Base-by-base conservation (phyloP, 2,113 vertebrate genomes). In the Pterocles gutturalis region DNA sequence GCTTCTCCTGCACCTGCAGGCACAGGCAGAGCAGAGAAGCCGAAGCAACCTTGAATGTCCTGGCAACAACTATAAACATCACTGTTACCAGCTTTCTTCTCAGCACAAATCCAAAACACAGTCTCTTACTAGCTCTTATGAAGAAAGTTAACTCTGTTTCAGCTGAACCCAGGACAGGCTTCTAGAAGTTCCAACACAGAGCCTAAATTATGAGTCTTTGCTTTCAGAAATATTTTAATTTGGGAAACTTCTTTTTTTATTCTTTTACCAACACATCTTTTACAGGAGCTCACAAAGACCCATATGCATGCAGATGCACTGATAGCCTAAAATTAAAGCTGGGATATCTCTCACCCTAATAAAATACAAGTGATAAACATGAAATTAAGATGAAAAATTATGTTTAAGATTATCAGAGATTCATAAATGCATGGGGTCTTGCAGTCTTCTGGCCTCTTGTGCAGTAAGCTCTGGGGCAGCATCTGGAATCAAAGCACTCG, bases 401-500 rank as follows among this genome's bases (percentile, higher is more conserved):
- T 20, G 1, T 18, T 34, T 76, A 49, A 53, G 8, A 11, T 36
- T 48, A 82, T 22, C 8, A 36, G 18, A 13, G 45, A 34, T 80
- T 79, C 48, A 72, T 46, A 79, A 88, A 83, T 16, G 13, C 33
- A 24, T 13, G 2, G 4, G 15, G 3, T 83, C 19, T 57, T 28
- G 17, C 28, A 67, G 24, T 6, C 45, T 85, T 34, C 53, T 41
- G n/a, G 28, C 5, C 21, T 58, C 33, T 66, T 3, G 1, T 0
- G 0, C 25, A 57, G 15, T 8, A 78, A 60, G 13, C 0, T 0
- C 64, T 66, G 41, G 17, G n/a, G n/a, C 28, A 80, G 49, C 4
- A 1, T 28, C 12, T 43, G 5, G 19, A 46, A 80, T 16, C n/a
- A 58, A 51, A 34, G 10, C 17, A 25, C 4, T 28, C 0, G 0